A percentile compares a stretch with the other conserved stretches of the same genome.
Conservation (phyloP, 2,888 invertebrate species). For the Cataglyphis livida region DNA sequence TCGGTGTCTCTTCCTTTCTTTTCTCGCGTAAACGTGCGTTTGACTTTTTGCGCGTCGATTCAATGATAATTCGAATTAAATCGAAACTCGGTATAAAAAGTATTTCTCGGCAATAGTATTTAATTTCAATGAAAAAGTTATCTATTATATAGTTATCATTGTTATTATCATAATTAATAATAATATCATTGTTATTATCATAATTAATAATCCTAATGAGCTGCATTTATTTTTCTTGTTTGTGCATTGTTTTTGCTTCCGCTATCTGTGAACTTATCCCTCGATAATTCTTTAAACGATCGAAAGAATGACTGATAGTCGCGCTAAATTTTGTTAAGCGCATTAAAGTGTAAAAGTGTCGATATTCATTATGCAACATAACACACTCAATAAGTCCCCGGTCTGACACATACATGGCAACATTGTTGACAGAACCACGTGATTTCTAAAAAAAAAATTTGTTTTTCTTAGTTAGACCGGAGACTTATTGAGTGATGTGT, state of each 20-base stretch:
- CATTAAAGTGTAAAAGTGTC: constrained; percentile 2
- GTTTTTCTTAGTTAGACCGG: no score
- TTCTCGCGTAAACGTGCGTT: not conserved
- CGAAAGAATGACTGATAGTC: not conserved
- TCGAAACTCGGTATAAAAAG: not conserved
- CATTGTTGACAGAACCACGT: no score
- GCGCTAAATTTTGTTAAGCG: constrained; percentile 6
- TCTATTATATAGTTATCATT: not conserved
- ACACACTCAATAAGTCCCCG: no score
- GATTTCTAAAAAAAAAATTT: no score
- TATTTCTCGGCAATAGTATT: not conserved
- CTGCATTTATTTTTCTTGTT: not conserved
- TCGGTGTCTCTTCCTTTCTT: not conserved
- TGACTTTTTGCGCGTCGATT: not conserved
- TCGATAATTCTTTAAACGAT: not conserved
- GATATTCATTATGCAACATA: not conserved
- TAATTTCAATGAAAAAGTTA: not conserved
- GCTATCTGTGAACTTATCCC: not conserved
- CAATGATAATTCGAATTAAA: not conserved
- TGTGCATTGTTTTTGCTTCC: not conserved
- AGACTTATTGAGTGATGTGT: no score
- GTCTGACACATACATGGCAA: no score
- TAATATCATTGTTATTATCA: no score
- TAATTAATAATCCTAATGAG: not conserved
- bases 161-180: not conserved